Evolutionary conservation across 1,140 invertebrate species (phyloP).

Genomic region (Eciton burchellii): DNA sequence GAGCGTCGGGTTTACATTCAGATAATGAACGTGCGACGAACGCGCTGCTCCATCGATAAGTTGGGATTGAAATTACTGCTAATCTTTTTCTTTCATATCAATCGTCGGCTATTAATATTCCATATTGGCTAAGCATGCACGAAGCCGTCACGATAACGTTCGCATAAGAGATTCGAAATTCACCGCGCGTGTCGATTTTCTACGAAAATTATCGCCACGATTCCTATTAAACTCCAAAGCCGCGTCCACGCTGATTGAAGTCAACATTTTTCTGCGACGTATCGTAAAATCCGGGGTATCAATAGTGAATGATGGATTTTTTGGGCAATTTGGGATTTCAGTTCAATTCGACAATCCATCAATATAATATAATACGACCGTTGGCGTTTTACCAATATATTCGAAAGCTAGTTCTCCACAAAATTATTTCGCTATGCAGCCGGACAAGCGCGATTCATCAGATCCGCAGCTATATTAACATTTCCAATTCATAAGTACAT

Average conservation of each 20-base stretch:
- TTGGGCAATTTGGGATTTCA: not conserved
- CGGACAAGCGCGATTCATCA: not conserved
- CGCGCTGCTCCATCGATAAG: not conserved
- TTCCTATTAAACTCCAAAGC: not conserved
- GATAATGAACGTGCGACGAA: constrained; percentile 58
- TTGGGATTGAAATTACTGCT: constrained; percentile 8
- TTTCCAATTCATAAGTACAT: not conserved
- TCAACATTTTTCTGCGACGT: constrained; percentile 17
- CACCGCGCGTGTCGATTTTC: too few relatives aligned
- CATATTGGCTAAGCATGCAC: not conserved
- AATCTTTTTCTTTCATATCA: constrained; percentile 19
- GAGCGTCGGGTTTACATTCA: constrained; percentile 62
- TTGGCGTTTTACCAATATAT: constrained; percentile 14
- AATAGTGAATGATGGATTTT: constrained; percentile 17
- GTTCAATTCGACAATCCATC: not conserved
- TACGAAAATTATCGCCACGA: not conserved
- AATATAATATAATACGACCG: not conserved
- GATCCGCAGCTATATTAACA: constrained; percentile 4
- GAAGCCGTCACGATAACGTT: not conserved
- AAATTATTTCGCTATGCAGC: not conserved
- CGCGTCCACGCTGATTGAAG: not conserved
- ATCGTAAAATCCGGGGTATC: not conserved
- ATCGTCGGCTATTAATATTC: constrained; percentile 22
- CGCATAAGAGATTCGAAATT: constrained; percentile 1
- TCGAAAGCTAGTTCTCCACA: not conserved